Conservation (phyloP, 2,113 vertebrate species). For the Talpa occidentalis region DNA sequence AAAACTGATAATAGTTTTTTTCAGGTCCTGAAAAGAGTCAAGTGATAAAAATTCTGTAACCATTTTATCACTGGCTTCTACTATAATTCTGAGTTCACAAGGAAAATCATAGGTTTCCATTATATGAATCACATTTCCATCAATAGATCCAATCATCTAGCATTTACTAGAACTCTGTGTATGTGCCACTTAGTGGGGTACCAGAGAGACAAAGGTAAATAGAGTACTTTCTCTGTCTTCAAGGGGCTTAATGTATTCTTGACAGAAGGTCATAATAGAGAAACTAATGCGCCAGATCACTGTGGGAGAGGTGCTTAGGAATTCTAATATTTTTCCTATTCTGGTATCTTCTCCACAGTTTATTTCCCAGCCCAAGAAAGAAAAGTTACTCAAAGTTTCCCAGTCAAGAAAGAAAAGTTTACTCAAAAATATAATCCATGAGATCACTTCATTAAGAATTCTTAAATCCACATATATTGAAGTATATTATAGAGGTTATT, state of each 20-base stretch:
- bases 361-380: not conserved
- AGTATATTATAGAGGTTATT: slow-evolving; percentile 15
- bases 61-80: not conserved
- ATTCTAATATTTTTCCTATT: not conserved
- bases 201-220: not conserved
- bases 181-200: not conserved
- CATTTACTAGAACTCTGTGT: not conserved
- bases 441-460: slow-evolving; percentile 9
- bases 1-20: not conserved
- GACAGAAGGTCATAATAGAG: not conserved
- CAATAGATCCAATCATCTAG: not conserved
- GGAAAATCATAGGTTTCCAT: not conserved
- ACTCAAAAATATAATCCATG: not conserved
- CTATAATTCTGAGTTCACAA: not conserved
- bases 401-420: not conserved
- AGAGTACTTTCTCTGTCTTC: not conserved
- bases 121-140: slow-evolving; percentile 30
- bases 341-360: not conserved
- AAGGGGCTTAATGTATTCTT: slow-evolving; percentile 4
- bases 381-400: not conserved
- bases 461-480: slow-evolving; percentile 4
- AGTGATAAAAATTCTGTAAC: not conserved
- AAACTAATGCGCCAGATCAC: not conserved
- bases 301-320: not conserved
- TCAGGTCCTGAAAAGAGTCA: slow-evolving; percentile 10